phyloP scores from a whole-genome alignment of 2,797 vertebrate genomes.

The Hydrolagus colliei region DNA sequence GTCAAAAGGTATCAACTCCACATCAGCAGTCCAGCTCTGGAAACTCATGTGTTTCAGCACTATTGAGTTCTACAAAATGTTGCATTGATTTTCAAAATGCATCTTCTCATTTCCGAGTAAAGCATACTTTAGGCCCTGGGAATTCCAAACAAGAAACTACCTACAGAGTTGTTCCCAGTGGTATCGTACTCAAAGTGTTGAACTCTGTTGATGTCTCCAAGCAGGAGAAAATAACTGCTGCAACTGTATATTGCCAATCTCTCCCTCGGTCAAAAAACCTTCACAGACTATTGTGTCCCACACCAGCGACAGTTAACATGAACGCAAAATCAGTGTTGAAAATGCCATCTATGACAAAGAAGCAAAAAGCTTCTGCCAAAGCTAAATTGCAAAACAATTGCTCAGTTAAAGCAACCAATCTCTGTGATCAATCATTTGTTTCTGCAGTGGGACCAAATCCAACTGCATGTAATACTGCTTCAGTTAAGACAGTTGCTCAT shows the following conservation, averaged over 20 bases:
- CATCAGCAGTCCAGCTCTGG: not conserved
- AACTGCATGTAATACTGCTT: not conserved
- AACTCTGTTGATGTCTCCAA: conserved; percentile 41
- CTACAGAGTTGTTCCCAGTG: conserved; percentile 52
- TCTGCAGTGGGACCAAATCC: not conserved
- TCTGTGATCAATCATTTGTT: not conserved
- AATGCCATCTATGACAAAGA: conserved; percentile 37
- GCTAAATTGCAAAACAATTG: not conserved
- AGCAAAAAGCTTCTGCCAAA: conserved; percentile 33
- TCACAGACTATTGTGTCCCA: conserved; percentile 39
- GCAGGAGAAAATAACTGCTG: not conserved
- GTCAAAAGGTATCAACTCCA: not conserved
- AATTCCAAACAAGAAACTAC: not conserved
- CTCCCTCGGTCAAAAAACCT: not conserved
- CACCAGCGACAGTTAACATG: conserved; percentile 43
- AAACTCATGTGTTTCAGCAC: not conserved
- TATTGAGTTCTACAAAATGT: not conserved
- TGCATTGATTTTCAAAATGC: not conserved
- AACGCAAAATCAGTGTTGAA: conserved; percentile 38
- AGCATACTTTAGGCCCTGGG: not conserved
- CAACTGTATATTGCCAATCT: not conserved
- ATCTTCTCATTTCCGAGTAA: not conserved
- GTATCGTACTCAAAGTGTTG: conserved; percentile 58
- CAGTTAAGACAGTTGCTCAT: not conserved
- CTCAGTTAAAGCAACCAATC: not conserved